A percentile compares a stretch with the other conserved stretches of the same genome.
Conservation (phyloP, 2,888 invertebrate species). For the Eurois occulta region DNA sequence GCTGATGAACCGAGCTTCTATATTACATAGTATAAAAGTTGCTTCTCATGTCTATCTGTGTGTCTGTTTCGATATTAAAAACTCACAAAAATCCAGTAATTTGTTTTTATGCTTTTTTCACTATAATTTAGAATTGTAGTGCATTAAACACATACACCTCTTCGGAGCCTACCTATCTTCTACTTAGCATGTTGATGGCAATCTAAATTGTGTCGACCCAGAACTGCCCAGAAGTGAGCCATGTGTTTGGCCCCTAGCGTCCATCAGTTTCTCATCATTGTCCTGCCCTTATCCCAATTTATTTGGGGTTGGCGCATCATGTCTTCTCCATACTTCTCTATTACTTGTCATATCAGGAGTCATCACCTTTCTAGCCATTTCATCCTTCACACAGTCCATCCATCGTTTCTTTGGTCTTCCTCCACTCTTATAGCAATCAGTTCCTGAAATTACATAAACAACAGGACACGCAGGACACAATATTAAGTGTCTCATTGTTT, state of each 20-base stretch:
- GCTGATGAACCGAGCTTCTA: background rate
- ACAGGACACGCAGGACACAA: background rate
- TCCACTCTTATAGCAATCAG: too few relatives aligned
- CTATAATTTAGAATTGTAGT: background rate
- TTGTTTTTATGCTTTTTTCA: background rate
- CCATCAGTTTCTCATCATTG: too few relatives aligned
- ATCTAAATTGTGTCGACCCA: background rate
- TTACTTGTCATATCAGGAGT: too few relatives aligned
- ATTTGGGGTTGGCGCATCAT: too few relatives aligned
- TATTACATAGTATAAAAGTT: background rate
- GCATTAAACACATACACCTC: background rate
- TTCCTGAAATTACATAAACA: background rate
- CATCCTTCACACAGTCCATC: too few relatives aligned
- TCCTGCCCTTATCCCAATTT: too few relatives aligned
- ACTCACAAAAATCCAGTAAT: background rate
- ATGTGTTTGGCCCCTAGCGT: background rate
- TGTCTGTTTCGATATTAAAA: background rate
- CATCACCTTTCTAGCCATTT: too few relatives aligned
- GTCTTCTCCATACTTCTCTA: too few relatives aligned
- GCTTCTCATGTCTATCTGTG: background rate
- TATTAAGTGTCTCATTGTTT: background rate
- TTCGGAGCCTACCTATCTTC: background rate
- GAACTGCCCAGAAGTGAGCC: too few relatives aligned
- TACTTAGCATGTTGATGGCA: background rate
- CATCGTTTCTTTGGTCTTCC: too few relatives aligned